Evolutionary conservation across 92 coral and sea anemone species (phyloP).

Genomic region (Muricea muricata): DNA sequence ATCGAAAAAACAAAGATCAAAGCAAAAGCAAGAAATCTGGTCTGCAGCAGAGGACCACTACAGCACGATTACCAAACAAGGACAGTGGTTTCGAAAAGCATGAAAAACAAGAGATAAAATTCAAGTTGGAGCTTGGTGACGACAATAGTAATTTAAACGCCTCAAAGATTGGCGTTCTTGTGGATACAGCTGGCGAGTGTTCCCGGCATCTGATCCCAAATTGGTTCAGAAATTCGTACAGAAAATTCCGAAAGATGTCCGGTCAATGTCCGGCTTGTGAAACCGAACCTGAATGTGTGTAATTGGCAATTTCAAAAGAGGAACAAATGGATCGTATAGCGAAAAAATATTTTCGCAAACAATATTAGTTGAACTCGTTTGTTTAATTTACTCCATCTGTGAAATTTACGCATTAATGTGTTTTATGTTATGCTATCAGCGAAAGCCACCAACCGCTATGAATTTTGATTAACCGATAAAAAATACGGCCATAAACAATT

Average conservation of each 20-base stretch:
- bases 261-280: not conserved
- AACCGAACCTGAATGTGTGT: not conserved
- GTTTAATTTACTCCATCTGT: not conserved
- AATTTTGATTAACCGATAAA: no score
- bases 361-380: not conserved
- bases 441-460: no score
- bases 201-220: constrained; percentile 15
- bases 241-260: constrained; percentile 23
- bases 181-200: constrained; percentile 11
- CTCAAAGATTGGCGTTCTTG: not conserved
- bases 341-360: not conserved
- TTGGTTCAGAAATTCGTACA: constrained; percentile 40
- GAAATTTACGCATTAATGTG: not conserved
- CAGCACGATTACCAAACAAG: constrained; percentile 4
- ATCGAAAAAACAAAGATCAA: not conserved
- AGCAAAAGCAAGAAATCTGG: not conserved
- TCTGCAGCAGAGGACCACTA: not conserved
- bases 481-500: no score
- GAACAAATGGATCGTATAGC: not conserved
- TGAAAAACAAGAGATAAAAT: not conserved
- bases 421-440: no score
- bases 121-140: not conserved
- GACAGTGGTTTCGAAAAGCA: not conserved
- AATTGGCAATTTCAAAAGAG: not conserved
- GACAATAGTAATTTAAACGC: not conserved